Conservation (phyloP, 1,140 invertebrate genomes). For the Ptiloglossa arizonensis region DNA sequence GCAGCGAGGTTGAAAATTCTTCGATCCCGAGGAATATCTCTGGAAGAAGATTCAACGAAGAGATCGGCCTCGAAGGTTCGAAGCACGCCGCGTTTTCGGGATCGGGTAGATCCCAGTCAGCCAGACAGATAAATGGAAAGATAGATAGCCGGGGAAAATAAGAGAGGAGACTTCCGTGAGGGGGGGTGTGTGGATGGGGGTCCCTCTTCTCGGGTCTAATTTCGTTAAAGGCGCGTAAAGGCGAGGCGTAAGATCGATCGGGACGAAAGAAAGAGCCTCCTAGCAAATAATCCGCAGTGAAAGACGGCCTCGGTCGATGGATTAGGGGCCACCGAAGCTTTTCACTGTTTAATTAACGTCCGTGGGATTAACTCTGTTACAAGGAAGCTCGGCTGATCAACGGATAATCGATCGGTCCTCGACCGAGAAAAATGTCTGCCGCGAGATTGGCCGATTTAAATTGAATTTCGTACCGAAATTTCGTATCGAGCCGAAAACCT, state of each 20-base stretch:
- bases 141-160: slow-evolving; percentile 8
- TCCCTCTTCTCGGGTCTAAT: slow-evolving; percentile 4
- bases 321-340: slow-evolving; percentile 49
- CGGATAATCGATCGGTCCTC: slow-evolving; percentile 1
- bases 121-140: slow-evolving; percentile 15
- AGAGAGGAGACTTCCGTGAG: not conserved
- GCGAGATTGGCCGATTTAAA: not conserved
- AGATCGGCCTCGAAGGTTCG: not conserved
- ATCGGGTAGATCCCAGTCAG: not conserved
- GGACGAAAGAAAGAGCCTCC: slow-evolving; percentile 12
- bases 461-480: not conserved
- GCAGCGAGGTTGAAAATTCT: too few species aligned
- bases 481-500: too few species aligned
- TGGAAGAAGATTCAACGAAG: not conserved
- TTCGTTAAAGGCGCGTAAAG: slow-evolving; percentile 15
- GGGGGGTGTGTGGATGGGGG: not conserved
- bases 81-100: not conserved
- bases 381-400: slow-evolving; percentile 31
- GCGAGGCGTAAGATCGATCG: slow-evolving; percentile 27
- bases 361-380: slow-evolving; percentile 54
- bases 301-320: slow-evolving; percentile 49
- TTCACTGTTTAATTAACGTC: slow-evolving; percentile 57
- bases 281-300: slow-evolving; percentile 48
- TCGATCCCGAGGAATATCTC: too few species aligned
- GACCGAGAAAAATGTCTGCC: not conserved